A percentile compares a stretch with the other conserved stretches of the same genome.
Evolutionary conservation across 2,797 vertebrate genomes (phyloP).

Genomic region (Hydrophis major): DNA sequence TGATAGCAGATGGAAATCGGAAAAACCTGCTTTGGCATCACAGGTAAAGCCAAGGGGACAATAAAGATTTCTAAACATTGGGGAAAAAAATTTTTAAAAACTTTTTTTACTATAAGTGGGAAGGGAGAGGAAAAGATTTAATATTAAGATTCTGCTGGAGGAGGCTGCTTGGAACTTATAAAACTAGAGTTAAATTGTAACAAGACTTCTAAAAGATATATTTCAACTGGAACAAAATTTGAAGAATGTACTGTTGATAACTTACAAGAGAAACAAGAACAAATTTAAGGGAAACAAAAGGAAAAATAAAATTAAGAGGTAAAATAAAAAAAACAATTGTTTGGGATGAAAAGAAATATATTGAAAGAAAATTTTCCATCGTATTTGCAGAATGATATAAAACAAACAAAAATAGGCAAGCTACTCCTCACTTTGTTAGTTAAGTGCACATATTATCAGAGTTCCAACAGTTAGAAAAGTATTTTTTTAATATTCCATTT

Average conservation of each 20-base stretch:
- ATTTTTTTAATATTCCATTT: not conserved
- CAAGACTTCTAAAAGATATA: too few species aligned
- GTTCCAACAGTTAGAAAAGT: slow-evolving; percentile 66
- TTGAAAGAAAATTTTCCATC: slow-evolving; percentile 59
- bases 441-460: slow-evolving; percentile 61
- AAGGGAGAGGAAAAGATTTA: too few species aligned
- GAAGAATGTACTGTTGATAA: slow-evolving; percentile 76
- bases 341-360: not conserved
- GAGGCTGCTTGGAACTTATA: too few species aligned
- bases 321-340: slow-evolving; percentile 30
- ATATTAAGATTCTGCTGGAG: too few species aligned
- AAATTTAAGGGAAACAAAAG: slow-evolving; percentile 89
- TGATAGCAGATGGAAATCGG: too few species aligned
- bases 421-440: slow-evolving; percentile 67
- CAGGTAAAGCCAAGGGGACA: too few species aligned
- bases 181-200: too few species aligned
- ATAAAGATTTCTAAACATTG: too few species aligned
- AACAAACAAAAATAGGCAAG: slow-evolving; percentile 46
- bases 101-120: too few species aligned
- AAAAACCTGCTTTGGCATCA: too few species aligned
- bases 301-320: slow-evolving; percentile 80
- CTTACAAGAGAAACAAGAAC: slow-evolving; percentile 83
- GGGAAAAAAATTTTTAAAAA: too few species aligned
- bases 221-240: slow-evolving; percentile 44
- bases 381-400: slow-evolving; percentile 57